A percentile compares a stretch with the other conserved stretches of the same genome.
These are phyloP conservation scores for Carapus acus DNA, from an alignment of 2,797 vertebrate genomes.

Conservation along the genomic window DNA sequence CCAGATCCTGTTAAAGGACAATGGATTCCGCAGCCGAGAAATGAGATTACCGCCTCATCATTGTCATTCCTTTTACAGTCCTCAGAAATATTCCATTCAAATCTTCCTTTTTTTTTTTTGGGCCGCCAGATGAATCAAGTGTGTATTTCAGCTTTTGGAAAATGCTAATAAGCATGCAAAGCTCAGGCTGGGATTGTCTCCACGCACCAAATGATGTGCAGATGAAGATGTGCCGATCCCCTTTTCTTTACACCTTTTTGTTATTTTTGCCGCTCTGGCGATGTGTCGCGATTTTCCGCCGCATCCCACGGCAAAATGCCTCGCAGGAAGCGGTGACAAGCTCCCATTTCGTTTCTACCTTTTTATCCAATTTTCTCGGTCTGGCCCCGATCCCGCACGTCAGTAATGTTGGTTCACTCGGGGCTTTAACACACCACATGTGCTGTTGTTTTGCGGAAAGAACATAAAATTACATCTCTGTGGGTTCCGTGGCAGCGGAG, in stretches of 20 bases:
- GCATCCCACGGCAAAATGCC: slow-evolving; percentile 2
- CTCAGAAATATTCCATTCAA: slow-evolving; percentile 59
- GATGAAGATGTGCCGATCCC: slow-evolving; percentile 32
- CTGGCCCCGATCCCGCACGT: slow-evolving; percentile 3
- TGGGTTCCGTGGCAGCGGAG: slow-evolving; percentile 7
- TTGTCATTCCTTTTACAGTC: slow-evolving; percentile 56
- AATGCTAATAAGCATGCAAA: slow-evolving; percentile 57
- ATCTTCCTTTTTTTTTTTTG: too few relatives aligned
- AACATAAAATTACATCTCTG: slow-evolving; percentile 14
- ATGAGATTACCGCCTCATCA: slow-evolving; percentile 64
- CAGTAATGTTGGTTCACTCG: not conserved
- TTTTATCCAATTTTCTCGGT: not conserved
- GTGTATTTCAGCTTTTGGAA: slow-evolving; percentile 46
- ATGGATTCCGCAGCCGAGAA: slow-evolving; percentile 63
- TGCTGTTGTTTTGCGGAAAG: slow-evolving; percentile 19
- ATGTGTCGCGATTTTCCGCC: slow-evolving; percentile 19
- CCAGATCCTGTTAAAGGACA: slow-evolving; percentile 59
- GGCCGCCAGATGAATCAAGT: slow-evolving; percentile 60
- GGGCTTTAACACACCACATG: slow-evolving; percentile 17
- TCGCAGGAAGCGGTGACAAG: not conserved
- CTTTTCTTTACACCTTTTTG: slow-evolving; percentile 22
- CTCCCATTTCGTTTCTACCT: not conserved
- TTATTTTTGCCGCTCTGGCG: slow-evolving; percentile 17
- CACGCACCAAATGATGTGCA: slow-evolving; percentile 34
- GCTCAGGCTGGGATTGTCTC: slow-evolving; percentile 46